phyloP scores from a whole-genome alignment of 2,888 invertebrate genomes.

The Strigamia maritima region DNA sequence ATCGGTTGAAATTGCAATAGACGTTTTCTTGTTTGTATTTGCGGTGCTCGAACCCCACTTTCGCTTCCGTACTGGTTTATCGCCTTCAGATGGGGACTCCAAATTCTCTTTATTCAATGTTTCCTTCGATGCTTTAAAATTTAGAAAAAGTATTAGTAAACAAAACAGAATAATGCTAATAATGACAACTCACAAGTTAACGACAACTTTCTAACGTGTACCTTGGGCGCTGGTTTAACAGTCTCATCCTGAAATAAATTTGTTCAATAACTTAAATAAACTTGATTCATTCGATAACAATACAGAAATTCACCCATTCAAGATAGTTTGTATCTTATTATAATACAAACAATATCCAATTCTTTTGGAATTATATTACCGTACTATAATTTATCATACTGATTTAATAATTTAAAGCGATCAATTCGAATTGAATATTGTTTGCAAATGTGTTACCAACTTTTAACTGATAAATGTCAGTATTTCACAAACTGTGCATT shows the following conservation, averaged over 20 bases:
- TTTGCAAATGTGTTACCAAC: neutral
- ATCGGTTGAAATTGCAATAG: conserved; percentile 70
- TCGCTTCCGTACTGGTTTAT: conserved; percentile 49
- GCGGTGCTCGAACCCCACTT: conserved; percentile 54
- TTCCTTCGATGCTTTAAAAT: conserved; percentile 37
- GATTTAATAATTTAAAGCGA: neutral
- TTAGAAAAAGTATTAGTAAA: neutral
- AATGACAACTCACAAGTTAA: neutral
- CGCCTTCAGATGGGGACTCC: conserved; percentile 45
- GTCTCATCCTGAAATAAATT: conserved; percentile 16
- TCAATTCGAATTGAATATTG: neutral
- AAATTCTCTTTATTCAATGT: conserved; percentile 47
- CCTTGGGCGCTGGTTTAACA: neutral
- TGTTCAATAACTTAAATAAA: neutral
- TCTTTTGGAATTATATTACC: no score
- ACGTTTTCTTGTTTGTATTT: conserved; percentile 58
- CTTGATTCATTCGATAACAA: neutral
- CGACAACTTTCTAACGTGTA: neutral
- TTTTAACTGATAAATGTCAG: neutral
- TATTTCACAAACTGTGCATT: conserved; percentile 1
- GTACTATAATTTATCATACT: no score
- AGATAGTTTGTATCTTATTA: neutral
- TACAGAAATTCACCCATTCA: neutral
- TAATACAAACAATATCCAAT: neutral
- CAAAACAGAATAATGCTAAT: neutral